Evolutionary conservation across 2,797 vertebrate genomes (phyloP).

Genomic region (Scomberomorus guttatus): DNA sequence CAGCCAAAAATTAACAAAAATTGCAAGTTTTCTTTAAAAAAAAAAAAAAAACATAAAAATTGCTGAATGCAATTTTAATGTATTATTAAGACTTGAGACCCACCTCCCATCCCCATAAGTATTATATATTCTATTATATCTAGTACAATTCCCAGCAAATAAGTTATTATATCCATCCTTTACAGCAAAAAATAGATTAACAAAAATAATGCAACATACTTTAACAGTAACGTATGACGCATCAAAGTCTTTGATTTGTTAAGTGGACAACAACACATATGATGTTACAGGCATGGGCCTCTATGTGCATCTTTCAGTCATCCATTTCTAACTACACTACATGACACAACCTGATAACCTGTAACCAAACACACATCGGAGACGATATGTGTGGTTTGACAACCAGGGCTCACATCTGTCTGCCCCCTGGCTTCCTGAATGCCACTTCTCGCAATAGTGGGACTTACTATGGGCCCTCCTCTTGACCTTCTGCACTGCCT

Average conservation of each 20-base stretch:
- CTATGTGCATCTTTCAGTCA: conserved; percentile 85
- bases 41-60: conserved; percentile 66
- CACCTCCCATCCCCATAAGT: conserved; percentile 74
- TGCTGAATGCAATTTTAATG: conserved; percentile 83
- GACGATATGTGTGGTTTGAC: conserved; percentile 36
- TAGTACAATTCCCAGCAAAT: conserved; percentile 82
- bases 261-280: conserved; percentile 70
- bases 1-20: conserved; percentile 72
- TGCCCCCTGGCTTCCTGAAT: conserved; percentile 58
- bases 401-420: conserved; percentile 7
- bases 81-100: conserved; percentile 88
- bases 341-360: conserved; percentile 48
- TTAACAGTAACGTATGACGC: conserved; percentile 67
- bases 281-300: conserved; percentile 68
- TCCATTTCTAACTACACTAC: conserved; percentile 56
- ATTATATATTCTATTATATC: conserved; percentile 76
- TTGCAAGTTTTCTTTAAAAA: conserved; percentile 68
- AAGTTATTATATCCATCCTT: conserved; percentile 82
- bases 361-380: conserved; percentile 43
- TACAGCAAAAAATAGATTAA: conserved; percentile 82
- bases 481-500: conserved; percentile 79
- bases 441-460: conserved; percentile 89
- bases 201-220: conserved; percentile 79
- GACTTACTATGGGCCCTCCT: conserved; percentile 83
- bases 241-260: conserved; percentile 71